Conservation (phyloP, 2,113 vertebrate genomes). For the Cynopterus brachyotis region DNA sequence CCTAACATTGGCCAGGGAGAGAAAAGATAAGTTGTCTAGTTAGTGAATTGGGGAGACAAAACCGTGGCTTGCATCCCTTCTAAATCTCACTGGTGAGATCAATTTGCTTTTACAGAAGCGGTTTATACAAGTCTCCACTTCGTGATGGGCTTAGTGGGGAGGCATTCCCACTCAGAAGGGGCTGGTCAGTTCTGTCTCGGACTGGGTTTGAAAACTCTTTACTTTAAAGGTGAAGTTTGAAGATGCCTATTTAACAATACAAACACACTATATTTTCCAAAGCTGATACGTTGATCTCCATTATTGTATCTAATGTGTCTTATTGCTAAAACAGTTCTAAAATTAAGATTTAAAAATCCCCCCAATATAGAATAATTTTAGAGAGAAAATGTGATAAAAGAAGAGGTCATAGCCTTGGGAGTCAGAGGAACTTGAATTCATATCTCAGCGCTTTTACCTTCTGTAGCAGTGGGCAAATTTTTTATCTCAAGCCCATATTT, state of each 20-base stretch:
- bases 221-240: neutral
- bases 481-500: neutral
- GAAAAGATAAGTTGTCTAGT: neutral
- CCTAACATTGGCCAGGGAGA: neutral
- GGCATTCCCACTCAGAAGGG: rapidly evolving
- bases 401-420: neutral
- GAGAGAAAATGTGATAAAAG: neutral
- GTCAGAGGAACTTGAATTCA: neutral
- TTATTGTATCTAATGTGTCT: neutral
- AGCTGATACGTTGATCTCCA: neutral
- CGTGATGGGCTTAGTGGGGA: neutral
- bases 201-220: neutral
- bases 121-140: neutral
- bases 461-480: rapidly evolving
- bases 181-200: neutral
- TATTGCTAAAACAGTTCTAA: neutral
- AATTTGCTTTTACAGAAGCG: neutral
- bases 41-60: neutral
- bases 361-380: neutral
- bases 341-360: neutral
- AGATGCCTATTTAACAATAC: neutral
- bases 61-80: rapidly evolving
- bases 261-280: neutral
- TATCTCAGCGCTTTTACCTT: neutral
- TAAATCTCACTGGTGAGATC: neutral